phyloP scores from a whole-genome alignment of 1,140 invertebrate species.

The Campoletis sonorensis region DNA sequence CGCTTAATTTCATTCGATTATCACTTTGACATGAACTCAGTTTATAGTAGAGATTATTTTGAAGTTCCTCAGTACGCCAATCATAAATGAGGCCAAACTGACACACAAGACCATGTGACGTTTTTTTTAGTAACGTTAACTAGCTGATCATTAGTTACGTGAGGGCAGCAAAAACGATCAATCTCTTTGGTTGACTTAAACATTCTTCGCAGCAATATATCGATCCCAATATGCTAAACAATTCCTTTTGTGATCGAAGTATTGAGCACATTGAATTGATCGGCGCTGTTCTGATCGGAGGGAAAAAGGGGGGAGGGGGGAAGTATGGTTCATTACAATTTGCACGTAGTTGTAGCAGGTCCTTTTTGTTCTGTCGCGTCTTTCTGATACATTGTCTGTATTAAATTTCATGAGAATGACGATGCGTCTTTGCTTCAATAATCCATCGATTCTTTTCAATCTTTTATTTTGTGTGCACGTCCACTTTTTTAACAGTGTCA shows the following conservation, averaged over 20 bases:
- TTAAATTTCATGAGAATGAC: slow-evolving; percentile 3
- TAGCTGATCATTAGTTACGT: neutral
- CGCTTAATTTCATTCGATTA: too few relatives aligned
- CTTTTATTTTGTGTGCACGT: neutral
- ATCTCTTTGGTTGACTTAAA: neutral
- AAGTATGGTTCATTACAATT: slow-evolving; percentile 1
- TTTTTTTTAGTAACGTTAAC: neutral
- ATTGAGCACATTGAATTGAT: neutral
- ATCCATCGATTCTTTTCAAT: slow-evolving; percentile 11
- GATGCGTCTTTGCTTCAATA: neutral
- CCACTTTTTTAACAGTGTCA: neutral
- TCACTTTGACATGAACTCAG: too few relatives aligned
- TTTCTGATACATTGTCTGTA: neutral
- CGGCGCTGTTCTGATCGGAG: neutral
- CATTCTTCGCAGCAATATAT: neutral
- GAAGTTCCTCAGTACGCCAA: neutral
- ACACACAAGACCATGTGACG: neutral
- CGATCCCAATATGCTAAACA: neutral
- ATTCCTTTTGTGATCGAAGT: neutral
- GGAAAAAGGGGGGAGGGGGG: neutral
- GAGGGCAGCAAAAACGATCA: neutral
- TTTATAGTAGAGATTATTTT: neutral
- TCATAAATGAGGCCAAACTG: too few relatives aligned
- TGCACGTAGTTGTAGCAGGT: neutral
- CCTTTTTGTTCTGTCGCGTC: neutral